Evolutionary conservation across 1,140 invertebrate species (phyloP), one percentile per base, ranked within the genome.

Genomic region (Ceratina japonica): DNA sequence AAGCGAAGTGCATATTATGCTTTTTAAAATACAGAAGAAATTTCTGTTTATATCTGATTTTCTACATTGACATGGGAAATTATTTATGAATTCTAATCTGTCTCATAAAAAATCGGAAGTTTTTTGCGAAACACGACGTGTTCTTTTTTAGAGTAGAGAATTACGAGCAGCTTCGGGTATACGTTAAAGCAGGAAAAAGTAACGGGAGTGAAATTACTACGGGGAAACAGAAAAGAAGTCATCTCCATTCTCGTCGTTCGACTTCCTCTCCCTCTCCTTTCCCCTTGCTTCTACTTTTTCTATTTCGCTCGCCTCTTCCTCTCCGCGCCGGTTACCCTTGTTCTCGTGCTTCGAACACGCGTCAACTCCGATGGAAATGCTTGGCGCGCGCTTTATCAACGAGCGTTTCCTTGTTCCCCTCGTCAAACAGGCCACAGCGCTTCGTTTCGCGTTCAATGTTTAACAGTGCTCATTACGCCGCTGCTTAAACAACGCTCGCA

Each of bases 361-460:
- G 52, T 56, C 68, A 52, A 31, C 27, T 56, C 31, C 16, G 27
- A 15, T 15, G 22, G 66, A 54, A 54, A 69, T 10, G 66, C 22
- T 69, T 24, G 59, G 59, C 59, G 20, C 20, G 37, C 37, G 37
- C 7, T 37, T 52, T 52, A 65, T 65, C 31, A 31, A 65, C 37
- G 37, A 65, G 63, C 66, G 37, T 12, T n/a, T 24, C 16, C 51
- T 22, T 69, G n/a, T 18, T 54, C 22, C 16, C 10, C 49, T 27
- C 27, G 24, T 18, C 24, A 20, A 69, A 69, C 27, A 27, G 10
- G 1, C 18, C 66, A 7, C 37, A 37, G 10, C 51, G 68, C 2
- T 70, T 70, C 64, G 22, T 69, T 52, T 31, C 66, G n/a, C 15
- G 20, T 24, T 59, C 70, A 37, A 81, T 71, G 70, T 81, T 81